These are phyloP conservation scores for Drosophila planitibia DNA, from an alignment of 2,888 invertebrate genomes.

Conservation along the genomic window DNA sequence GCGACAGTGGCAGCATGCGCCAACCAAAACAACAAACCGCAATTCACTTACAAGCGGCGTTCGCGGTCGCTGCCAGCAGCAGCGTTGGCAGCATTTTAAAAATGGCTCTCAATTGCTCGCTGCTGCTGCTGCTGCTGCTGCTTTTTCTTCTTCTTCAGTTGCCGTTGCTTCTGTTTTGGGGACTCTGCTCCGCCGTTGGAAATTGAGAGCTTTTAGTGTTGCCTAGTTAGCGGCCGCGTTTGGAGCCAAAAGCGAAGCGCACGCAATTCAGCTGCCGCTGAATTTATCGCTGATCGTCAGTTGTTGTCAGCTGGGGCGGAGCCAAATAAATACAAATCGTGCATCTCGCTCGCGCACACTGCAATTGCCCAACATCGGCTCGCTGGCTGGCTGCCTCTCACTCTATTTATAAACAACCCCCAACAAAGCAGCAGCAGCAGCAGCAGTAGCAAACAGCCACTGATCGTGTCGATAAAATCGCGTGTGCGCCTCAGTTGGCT, in stretches of 20 bases:
- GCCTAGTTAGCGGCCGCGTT: conserved; percentile 62
- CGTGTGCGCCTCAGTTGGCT: conserved; percentile 26
- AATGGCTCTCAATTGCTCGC: conserved; percentile 46
- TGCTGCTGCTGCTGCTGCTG: conserved; percentile 15
- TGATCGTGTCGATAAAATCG: conserved; percentile 39
- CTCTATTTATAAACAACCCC: conserved; percentile 76
- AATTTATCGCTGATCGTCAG: not conserved
- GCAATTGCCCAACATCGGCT: not conserved
- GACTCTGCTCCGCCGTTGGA: conserved; percentile 50
- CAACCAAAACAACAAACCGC: conserved; percentile 84
- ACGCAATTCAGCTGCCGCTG: conserved; percentile 9
- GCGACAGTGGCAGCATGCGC: conserved; percentile 52
- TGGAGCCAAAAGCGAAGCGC: conserved; percentile 32
- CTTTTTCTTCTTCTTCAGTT: not conserved
- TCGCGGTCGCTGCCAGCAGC: conserved; percentile 58
- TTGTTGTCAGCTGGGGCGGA: conserved; percentile 35
- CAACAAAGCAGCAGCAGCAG: conserved; percentile 14
- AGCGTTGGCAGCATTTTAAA: conserved; percentile 41
- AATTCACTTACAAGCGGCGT: conserved; percentile 82
- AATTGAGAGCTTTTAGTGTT: conserved; percentile 55
- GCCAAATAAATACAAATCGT: conserved; percentile 8
- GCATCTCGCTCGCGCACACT: conserved; percentile 17
- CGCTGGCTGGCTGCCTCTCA: conserved; percentile 2
- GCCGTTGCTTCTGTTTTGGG: conserved; percentile 9
- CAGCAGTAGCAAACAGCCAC: conserved; percentile 23